These are phyloP conservation scores for Botia almorhae DNA, from an alignment of 2,797 vertebrate genomes.

Conservation along the genomic window DNA sequence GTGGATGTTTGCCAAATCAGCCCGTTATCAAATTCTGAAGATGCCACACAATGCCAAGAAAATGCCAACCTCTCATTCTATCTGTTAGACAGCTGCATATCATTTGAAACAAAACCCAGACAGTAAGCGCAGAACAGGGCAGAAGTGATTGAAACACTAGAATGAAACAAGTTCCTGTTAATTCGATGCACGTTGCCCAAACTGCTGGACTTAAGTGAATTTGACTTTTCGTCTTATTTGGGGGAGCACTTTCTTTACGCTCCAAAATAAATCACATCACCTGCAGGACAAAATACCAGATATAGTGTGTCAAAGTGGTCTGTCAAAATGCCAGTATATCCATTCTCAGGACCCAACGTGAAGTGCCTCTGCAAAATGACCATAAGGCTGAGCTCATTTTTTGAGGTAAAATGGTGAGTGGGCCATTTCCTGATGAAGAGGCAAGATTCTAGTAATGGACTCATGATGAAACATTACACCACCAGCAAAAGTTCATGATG, in stretches of 20 bases:
- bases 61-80: conserved; percentile 29
- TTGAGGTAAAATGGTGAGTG: conserved; percentile 33
- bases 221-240: conserved; percentile 54
- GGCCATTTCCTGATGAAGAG: conserved; percentile 42
- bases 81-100: conserved; percentile 53
- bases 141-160: conserved; percentile 52
- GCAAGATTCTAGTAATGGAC: conserved; percentile 27
- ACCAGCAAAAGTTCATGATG: conserved; percentile 25
- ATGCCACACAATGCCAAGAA: conserved; percentile 33
- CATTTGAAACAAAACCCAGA: conserved; percentile 48
- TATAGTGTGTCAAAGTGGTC: conserved; percentile 48
- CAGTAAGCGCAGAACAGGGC: conserved; percentile 23
- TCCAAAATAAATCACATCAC: conserved; percentile 58
- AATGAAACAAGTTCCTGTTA: conserved; percentile 59
- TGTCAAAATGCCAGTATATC: conserved; percentile 44
- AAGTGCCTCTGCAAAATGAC: conserved; percentile 40
- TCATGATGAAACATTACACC: conserved; percentile 35
- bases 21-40: conserved; percentile 38
- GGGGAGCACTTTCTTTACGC: conserved; percentile 42
- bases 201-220: conserved; percentile 55
- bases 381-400: conserved; percentile 49
- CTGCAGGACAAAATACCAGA: conserved; percentile 54
- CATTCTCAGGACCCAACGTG: conserved; percentile 33
- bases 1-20: conserved; percentile 15
- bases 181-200: conserved; percentile 55